A percentile compares a stretch with the other conserved stretches of the same genome.
Evolutionary conservation across 2,113 vertebrate genomes (phyloP).

Genomic region (Mionectes macconnelli): DNA sequence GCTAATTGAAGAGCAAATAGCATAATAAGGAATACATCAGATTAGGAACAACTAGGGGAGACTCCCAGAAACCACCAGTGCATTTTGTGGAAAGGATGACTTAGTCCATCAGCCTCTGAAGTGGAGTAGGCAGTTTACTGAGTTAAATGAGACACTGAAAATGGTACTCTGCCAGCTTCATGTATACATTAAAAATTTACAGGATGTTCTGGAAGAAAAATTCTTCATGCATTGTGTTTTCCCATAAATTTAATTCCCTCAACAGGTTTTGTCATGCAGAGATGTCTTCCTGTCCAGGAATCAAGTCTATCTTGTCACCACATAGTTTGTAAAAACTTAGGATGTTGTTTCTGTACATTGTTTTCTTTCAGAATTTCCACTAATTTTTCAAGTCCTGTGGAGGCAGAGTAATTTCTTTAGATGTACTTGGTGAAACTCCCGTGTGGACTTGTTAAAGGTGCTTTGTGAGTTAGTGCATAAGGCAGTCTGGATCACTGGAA

Average conservation of each 20-base stretch:
- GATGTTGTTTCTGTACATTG: background rate
- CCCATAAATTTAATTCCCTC: background rate
- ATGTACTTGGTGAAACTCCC: background rate
- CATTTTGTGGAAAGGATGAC: background rate
- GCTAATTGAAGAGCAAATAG: background rate
- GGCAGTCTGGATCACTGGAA: background rate
- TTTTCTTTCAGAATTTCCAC: background rate
- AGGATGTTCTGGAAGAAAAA: background rate
- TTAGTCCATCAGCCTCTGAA: background rate
- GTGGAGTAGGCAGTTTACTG: background rate
- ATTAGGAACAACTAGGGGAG: background rate
- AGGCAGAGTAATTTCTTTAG: background rate
- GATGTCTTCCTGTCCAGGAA: background rate
- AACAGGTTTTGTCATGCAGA: background rate
- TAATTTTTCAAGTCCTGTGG: background rate
- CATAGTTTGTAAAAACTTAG: background rate
- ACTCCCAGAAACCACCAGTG: background rate
- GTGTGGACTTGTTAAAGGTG: background rate
- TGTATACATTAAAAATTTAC: background rate
- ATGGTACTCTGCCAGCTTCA: background rate
- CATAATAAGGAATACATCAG: background rate
- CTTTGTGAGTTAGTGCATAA: background rate
- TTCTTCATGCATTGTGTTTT: background rate
- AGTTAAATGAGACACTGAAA: background rate
- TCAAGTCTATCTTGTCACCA: background rate